These are phyloP conservation scores for Unio delphinus DNA, from an alignment of 2,888 invertebrate genomes.

Conservation along the genomic window DNA sequence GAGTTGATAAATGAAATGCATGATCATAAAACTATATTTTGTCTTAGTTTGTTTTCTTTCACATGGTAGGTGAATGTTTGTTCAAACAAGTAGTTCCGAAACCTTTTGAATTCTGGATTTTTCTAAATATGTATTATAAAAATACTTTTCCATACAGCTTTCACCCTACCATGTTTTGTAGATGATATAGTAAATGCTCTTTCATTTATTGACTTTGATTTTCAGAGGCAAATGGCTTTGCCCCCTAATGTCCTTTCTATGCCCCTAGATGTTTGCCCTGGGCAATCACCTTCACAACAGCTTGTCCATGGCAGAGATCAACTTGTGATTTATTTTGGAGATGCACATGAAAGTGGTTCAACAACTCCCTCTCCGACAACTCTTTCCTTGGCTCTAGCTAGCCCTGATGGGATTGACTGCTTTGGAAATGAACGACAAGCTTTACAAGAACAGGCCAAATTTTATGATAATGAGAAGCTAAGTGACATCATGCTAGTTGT, in stretches of 20 bases:
- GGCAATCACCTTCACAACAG: neutral
- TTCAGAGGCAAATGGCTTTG: no score
- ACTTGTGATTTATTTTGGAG: neutral
- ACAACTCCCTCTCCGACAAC: conserved; percentile 31
- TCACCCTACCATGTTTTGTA: no score
- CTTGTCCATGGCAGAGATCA: neutral
- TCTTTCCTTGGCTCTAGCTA: conserved; percentile 44
- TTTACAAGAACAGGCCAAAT: conserved; percentile 52
- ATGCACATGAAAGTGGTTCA: neutral
- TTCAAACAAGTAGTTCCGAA: no score
- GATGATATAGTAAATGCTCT: neutral
- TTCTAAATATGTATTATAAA: no score
- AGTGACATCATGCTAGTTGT: conserved; percentile 65
- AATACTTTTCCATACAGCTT: no score
- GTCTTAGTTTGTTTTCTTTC: no score
- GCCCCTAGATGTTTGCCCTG: neutral
- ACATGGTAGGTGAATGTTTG: no score
- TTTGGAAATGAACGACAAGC: conserved; percentile 60
- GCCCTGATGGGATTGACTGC: conserved; percentile 61
- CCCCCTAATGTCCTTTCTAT: neutral
- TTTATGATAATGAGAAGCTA: conserved; percentile 56
- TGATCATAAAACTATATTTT: no score
- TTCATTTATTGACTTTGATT: neutral
- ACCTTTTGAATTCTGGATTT: no score
- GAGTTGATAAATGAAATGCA: no score